Conservation (phyloP, 2,797 vertebrate species). For the Microctenopoma steveboyesi region DNA sequence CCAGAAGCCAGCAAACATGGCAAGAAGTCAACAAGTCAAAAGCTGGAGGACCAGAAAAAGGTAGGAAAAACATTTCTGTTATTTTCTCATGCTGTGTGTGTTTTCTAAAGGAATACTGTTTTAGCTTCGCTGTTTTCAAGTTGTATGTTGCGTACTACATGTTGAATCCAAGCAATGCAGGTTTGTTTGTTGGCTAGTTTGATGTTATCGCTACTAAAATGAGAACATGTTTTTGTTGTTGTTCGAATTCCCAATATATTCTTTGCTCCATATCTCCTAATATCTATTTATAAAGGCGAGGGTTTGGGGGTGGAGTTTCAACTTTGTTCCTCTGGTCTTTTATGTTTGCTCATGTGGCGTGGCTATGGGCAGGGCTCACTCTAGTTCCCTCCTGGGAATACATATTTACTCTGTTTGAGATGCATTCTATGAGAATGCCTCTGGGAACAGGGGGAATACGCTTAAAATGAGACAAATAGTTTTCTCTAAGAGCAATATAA, state of each 20-base stretch:
- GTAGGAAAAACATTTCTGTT: constrained; percentile 75
- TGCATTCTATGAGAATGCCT: constrained; percentile 56
- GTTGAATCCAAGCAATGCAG: constrained; percentile 29
- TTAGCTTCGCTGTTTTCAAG: constrained; percentile 21
- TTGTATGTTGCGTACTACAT: not conserved
- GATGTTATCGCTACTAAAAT: constrained; percentile 50
- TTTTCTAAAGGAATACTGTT: not conserved
- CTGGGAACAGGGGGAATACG: constrained; percentile 44
- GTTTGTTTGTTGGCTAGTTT: constrained; percentile 43
- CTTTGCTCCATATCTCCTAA: constrained; percentile 57
- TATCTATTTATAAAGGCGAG: constrained; percentile 66
- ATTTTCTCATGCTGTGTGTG: not conserved
- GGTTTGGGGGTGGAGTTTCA: constrained; percentile 29
- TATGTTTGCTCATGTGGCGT: constrained; percentile 48
- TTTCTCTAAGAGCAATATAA: constrained; percentile 21
- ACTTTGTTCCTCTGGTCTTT: constrained; percentile 53
- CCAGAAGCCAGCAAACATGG: constrained; percentile 94
- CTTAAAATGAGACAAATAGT: constrained; percentile 42
- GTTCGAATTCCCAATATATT: constrained; percentile 54
- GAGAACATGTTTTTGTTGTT: constrained; percentile 49
- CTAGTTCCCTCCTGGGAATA: constrained; percentile 40
- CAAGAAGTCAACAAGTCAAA: constrained; percentile 96
- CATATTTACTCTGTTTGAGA: constrained; percentile 61
- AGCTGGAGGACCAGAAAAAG: constrained; percentile 99
- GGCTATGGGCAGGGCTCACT: constrained; percentile 42